Evolutionary conservation across 2,797 vertebrate genomes (phyloP).

Genomic region (Melanotaenia parkinsoni): DNA sequence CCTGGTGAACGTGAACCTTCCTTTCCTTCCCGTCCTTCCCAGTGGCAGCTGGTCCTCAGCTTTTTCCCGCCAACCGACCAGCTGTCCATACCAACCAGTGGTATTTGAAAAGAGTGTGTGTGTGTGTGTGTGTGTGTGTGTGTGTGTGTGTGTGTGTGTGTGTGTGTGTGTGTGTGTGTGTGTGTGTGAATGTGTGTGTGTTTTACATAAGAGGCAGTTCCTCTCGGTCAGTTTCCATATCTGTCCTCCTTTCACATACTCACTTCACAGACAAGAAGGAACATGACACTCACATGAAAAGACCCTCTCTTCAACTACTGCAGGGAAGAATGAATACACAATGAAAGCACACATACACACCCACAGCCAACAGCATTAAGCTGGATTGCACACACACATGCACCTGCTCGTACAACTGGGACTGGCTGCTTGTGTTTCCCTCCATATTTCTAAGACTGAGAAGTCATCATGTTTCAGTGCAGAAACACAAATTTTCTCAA

Average conservation of each 20-base stretch:
- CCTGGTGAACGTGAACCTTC: neutral
- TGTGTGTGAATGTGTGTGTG: slow-evolving; percentile 36
- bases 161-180: slow-evolving; percentile 31
- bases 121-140: slow-evolving; percentile 36
- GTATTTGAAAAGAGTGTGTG: slow-evolving; percentile 46
- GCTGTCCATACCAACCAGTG: slow-evolving; percentile 65
- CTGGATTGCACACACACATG: neutral
- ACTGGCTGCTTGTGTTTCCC: neutral
- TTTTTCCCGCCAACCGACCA: slow-evolving; percentile 76
- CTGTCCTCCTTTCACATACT: slow-evolving; percentile 28
- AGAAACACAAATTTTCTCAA: neutral
- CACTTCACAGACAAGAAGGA: slow-evolving; percentile 49
- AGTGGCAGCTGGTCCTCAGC: slow-evolving; percentile 64
- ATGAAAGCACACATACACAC: slow-evolving; percentile 2
- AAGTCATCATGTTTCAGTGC: neutral
- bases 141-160: slow-evolving; percentile 37
- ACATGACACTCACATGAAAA: slow-evolving; percentile 35
- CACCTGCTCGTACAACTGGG: slow-evolving; percentile 5
- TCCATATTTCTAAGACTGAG: neutral
- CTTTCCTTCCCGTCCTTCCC: slow-evolving; percentile 7
- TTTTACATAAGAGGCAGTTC: slow-evolving; percentile 38
- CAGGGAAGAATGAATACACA: slow-evolving; percentile 11
- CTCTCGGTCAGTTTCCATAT: slow-evolving; percentile 39
- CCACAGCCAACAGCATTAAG: neutral
- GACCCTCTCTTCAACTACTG: slow-evolving; percentile 22